phyloP scores from a whole-genome alignment of 2,113 vertebrate species.

The Clinocottus analis region DNA sequence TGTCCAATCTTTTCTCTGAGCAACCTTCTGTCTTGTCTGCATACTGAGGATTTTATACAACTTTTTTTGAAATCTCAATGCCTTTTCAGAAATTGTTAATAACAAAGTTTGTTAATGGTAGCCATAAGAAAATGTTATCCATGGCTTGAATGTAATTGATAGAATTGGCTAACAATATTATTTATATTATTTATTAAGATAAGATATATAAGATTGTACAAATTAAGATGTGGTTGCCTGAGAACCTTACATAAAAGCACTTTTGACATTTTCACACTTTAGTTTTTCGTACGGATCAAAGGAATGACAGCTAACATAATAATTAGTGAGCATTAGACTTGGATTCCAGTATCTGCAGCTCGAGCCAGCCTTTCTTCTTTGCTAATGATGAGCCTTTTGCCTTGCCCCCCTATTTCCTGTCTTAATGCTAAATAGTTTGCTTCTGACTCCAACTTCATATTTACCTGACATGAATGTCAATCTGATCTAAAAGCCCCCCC shows the following conservation, averaged over 20 bases:
- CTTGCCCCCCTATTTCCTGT: neutral
- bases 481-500: neutral
- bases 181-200: too few species aligned
- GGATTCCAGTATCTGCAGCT: neutral
- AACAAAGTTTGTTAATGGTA: neutral
- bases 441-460: neutral
- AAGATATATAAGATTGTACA: too few species aligned
- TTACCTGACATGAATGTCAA: neutral
- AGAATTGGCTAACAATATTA: neutral
- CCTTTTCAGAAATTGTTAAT: neutral
- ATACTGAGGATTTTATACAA: neutral
- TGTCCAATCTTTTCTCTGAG: neutral
- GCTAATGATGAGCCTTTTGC: neutral
- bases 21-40: neutral
- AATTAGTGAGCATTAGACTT: neutral
- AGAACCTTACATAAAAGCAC: neutral
- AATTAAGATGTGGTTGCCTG: too few species aligned
- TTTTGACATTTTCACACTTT: neutral
- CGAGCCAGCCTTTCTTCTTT: neutral
- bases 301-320: neutral
- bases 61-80: neutral
- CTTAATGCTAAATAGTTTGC: neutral
- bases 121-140: neutral
- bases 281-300: neutral
- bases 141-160: neutral